phyloP scores from a whole-genome alignment of 23 tunicate species.

The Botrylloides violaceus region DNA sequence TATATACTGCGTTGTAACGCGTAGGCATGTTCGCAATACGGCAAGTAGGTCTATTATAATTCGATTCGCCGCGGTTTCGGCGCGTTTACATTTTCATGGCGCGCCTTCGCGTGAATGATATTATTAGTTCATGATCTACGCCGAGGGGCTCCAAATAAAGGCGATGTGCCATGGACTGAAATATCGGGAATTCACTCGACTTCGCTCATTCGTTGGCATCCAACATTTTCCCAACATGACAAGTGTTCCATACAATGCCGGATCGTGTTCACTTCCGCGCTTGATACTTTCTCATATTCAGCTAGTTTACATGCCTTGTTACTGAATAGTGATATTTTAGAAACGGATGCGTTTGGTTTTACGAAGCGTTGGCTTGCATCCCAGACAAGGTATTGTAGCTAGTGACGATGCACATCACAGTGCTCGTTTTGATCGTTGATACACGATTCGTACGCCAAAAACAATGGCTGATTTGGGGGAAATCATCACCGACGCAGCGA shows the following conservation, averaged over 20 bases:
- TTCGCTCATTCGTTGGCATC: background rate
- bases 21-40: too few species aligned
- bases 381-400: background rate
- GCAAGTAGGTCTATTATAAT: too few species aligned
- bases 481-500: too few species aligned
- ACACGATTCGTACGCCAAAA: background rate
- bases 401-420: background rate
- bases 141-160: too few species aligned
- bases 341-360: background rate
- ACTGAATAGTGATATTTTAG: background rate
- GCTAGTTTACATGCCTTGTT: background rate
- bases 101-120: too few species aligned
- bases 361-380: background rate
- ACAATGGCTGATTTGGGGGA: too few species aligned
- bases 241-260: conserved; percentile 1
- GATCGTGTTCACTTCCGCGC: conserved; percentile 1
- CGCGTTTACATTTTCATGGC: too few species aligned
- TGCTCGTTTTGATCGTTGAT: background rate
- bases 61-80: too few species aligned
- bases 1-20: too few species aligned
- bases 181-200: too few species aligned
- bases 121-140: too few species aligned
- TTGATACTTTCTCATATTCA: background rate
- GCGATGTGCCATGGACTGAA: too few species aligned
- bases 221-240: background rate